Conservation (phyloP, 1,140 invertebrate species). For the Lasioglossum albipes region DNA sequence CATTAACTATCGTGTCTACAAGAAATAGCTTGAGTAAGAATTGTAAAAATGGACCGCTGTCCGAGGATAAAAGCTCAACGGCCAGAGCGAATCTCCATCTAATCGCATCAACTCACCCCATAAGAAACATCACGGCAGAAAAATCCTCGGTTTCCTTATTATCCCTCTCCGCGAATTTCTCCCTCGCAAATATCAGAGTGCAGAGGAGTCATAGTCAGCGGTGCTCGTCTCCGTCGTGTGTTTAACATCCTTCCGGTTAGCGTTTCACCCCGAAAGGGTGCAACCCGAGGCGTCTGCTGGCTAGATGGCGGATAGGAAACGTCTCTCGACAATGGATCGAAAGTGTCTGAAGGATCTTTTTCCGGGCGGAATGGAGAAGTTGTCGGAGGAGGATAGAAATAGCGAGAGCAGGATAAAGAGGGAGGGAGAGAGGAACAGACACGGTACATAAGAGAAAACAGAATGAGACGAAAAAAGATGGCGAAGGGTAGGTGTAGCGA, state of each 20-base stretch:
- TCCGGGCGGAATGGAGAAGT: constrained; percentile 5
- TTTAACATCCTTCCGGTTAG: background rate
- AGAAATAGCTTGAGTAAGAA: no score
- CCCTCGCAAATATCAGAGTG: background rate
- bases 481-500: background rate
- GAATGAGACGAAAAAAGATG: no score
- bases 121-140: no score
- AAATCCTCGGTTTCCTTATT: no score
- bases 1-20: no score
- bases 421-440: no score
- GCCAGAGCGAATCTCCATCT: no score
- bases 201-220: no score
- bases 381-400: background rate
- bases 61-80: no score
- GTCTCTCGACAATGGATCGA: background rate
- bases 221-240: background rate
- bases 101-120: no score
- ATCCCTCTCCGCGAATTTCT: background rate
- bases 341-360: background rate
- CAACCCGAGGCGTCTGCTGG: background rate
- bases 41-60: no score
- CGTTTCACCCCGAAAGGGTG: background rate
- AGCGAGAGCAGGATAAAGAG: no score
- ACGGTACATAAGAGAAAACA: background rate
- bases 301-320: background rate